These are phyloP conservation scores for Drosophila santomea DNA, from an alignment of 1,140 invertebrate species.

Conservation along the genomic window DNA sequence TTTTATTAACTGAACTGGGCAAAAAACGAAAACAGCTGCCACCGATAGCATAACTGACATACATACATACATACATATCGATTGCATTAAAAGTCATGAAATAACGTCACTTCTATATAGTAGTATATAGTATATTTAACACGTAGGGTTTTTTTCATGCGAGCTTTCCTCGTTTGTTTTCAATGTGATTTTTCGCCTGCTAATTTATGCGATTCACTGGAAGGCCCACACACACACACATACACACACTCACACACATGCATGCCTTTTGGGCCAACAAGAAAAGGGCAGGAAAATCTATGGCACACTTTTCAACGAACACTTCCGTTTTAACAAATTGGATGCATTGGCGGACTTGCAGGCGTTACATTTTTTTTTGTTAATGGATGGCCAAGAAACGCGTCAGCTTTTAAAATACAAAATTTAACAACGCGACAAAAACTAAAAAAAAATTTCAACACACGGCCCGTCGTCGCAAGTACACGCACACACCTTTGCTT, in stretches of 20 bases:
- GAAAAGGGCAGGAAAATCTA: slow-evolving; percentile 54
- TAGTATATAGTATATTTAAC: slow-evolving; percentile 33
- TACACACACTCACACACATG: slow-evolving; percentile 21
- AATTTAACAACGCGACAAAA: slow-evolving; percentile 77
- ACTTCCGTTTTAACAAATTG: slow-evolving; percentile 3
- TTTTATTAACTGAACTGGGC: background rate
- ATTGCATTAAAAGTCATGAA: slow-evolving; percentile 38
- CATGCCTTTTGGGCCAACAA: slow-evolving; percentile 52
- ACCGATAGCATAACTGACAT: slow-evolving; percentile 50
- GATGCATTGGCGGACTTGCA: slow-evolving; percentile 5
- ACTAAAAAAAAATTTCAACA: slow-evolving; percentile 43
- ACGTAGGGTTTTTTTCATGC: slow-evolving; percentile 35
- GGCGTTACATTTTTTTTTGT: slow-evolving; percentile 5
- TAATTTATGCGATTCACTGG: slow-evolving; percentile 62
- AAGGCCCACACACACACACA: slow-evolving; percentile 53
- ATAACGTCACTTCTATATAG: slow-evolving; percentile 16
- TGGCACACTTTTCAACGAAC: slow-evolving; percentile 19
- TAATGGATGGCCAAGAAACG: slow-evolving; percentile 45
- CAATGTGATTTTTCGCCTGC: slow-evolving; percentile 41
- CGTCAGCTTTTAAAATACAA: slow-evolving; percentile 52
- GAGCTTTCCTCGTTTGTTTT: slow-evolving; percentile 40
- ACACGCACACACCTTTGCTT: slow-evolving; percentile 32
- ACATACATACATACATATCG: slow-evolving; percentile 15
- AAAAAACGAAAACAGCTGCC: slow-evolving; percentile 81
- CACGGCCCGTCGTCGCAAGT: slow-evolving; percentile 20